phyloP scores from a whole-genome alignment of 2,888 invertebrate genomes.

The Thecocarcelia acutangulata region DNA sequence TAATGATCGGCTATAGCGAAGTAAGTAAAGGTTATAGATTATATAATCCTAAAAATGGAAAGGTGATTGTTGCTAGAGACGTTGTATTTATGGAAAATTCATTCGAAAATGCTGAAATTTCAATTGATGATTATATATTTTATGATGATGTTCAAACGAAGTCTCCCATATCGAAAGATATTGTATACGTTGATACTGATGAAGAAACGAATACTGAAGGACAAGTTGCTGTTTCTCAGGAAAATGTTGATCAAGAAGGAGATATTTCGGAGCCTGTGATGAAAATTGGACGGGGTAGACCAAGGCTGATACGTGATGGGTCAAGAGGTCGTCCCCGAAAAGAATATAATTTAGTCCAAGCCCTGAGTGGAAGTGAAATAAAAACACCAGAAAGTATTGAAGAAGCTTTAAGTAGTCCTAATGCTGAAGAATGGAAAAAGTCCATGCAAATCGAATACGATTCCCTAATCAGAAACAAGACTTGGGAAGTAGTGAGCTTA shows the following conservation, averaged over 20 bases:
- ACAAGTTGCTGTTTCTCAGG: neutral
- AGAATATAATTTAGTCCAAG: conserved; percentile 56
- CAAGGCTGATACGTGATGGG: conserved; percentile 60
- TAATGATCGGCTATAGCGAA: conserved; percentile 57
- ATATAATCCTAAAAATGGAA: conserved; percentile 26
- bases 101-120: neutral
- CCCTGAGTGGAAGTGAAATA: conserved; percentile 31
- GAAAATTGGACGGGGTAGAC: conserved; percentile 58
- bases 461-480: conserved; percentile 16
- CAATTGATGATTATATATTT: conserved; percentile 12
- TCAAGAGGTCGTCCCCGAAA: conserved; percentile 60
- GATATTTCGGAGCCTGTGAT: neutral
- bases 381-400: conserved; percentile 47
- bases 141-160: neutral
- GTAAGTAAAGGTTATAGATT: conserved; percentile 54
- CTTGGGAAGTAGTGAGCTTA: conserved; percentile 16
- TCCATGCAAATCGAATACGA: conserved; percentile 6
- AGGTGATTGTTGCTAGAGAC: conserved; percentile 37
- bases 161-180: too few relatives aligned
- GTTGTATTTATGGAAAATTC: conserved; percentile 43
- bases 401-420: conserved; percentile 47
- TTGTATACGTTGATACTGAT: too few relatives aligned
- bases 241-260: neutral
- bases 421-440: conserved; percentile 36
- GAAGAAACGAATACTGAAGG: neutral